A percentile compares a stretch with the other conserved stretches of the same genome.
These are phyloP conservation scores for Thalpophila matura DNA, from an alignment of 2,888 invertebrate genomes.

Conservation along the genomic window DNA sequence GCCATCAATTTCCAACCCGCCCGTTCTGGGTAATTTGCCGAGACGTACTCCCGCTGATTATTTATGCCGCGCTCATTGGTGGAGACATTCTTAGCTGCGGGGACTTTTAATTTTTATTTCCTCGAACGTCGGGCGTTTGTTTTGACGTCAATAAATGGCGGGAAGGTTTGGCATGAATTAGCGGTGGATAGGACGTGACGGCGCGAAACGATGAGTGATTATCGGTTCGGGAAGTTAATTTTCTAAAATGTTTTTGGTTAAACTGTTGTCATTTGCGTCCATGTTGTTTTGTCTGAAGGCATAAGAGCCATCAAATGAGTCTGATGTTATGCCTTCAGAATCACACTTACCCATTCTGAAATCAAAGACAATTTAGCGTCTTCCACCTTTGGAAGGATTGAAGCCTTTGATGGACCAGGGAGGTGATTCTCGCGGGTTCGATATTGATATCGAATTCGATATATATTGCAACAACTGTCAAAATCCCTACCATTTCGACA, in stretches of 20 bases:
- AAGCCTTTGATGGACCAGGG: no score
- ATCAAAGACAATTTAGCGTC: no score
- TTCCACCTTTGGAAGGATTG: no score
- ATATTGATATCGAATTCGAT: no score
- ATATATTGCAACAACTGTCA: no score
- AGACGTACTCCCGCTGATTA: slow-evolving; percentile 83
- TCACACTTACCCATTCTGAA: no score
- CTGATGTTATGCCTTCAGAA: no score
- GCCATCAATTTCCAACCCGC: slow-evolving; percentile 78
- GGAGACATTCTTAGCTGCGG: slow-evolving; percentile 74
- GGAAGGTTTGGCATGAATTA: slow-evolving; percentile 67
- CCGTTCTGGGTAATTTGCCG: slow-evolving; percentile 86
- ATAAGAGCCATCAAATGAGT: no score
- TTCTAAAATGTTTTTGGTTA: slow-evolving; percentile 30
- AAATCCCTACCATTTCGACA: no score
- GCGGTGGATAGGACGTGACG: slow-evolving; percentile 56
- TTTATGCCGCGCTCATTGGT: slow-evolving; percentile 83
- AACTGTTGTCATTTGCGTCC: slow-evolving; percentile 9
- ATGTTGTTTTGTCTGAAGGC: not conserved
- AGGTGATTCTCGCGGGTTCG: no score
- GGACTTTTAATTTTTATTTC: slow-evolving; percentile 74
- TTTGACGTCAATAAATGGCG: slow-evolving; percentile 73
- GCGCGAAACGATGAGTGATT: slow-evolving; percentile 49
- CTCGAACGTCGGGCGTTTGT: slow-evolving; percentile 63
- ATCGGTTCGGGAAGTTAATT: slow-evolving; percentile 40